Evolutionary conservation across 2,888 invertebrate genomes (phyloP).

Genomic region (Drosophila rubida): DNA sequence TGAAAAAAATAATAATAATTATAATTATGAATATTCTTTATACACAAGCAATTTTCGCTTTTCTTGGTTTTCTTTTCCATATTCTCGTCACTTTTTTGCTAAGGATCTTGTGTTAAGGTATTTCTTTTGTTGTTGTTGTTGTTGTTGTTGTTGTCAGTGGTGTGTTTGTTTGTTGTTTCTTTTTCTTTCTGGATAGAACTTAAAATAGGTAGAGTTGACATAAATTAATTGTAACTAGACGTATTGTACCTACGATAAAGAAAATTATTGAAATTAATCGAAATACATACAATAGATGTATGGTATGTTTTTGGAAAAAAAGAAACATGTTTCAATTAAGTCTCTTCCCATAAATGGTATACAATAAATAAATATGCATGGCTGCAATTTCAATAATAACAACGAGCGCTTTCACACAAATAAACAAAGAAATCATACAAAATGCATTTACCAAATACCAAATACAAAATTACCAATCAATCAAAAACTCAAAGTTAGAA

Average conservation of each 20-base stretch:
- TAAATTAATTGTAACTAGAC: conserved; percentile 49
- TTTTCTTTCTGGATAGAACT: conserved; percentile 20
- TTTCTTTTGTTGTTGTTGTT: conserved; percentile 28
- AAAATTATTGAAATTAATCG: conserved; percentile 50
- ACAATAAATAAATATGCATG: conserved; percentile 67
- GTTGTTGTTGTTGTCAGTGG: conserved; percentile 10
- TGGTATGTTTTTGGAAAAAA: conserved; percentile 21
- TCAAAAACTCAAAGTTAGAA: conserved; percentile 37
- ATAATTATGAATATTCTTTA: conserved; percentile 41
- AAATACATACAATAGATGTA: conserved; percentile 21
- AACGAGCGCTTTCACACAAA: conserved; percentile 43
- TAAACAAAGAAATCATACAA: conserved; percentile 61
- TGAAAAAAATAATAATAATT: conserved; percentile 44
- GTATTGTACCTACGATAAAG: conserved; percentile 49
- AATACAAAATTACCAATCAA: conserved; percentile 17
- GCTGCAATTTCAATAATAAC: conserved; percentile 26
- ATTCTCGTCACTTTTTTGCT: conserved; percentile 8
- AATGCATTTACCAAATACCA: conserved; percentile 24
- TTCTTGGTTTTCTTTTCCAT: conserved; percentile 10
- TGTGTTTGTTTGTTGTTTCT: background rate
- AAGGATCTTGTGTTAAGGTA: conserved; percentile 44
- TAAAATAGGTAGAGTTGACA: conserved; percentile 24
- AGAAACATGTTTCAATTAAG: conserved; percentile 38
- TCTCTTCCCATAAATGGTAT: conserved; percentile 33
- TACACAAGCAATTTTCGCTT: conserved; percentile 30